Evolutionary conservation across 2,113 vertebrate genomes (phyloP), one percentile per base, ranked within the genome.

Genomic region (Carettochelys insculpta): DNA sequence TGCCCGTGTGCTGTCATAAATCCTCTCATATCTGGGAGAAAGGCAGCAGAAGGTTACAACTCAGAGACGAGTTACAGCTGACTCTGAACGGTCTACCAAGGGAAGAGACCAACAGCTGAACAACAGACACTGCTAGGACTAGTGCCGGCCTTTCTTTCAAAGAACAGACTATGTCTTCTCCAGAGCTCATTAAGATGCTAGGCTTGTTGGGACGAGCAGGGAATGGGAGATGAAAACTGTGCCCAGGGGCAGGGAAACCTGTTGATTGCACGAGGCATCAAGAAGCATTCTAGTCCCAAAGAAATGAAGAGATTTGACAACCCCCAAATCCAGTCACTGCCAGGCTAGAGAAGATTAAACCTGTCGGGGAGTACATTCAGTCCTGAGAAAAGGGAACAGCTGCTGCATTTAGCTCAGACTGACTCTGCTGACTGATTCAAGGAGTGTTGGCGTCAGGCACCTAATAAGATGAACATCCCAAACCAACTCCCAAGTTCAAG

Each of bases 1-100:
- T 99, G 99, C 11, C 99, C 99, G 2, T 99, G 99, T 0, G 99
- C 92, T 0, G 99, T 99, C 99, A 99, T 99, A 92, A 99, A 99
- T 47, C 99, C 99, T 94, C 99, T 98, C 99, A 99, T 99, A 93
- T 96, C 99, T 99, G 82, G 27, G 96, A 96, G 54, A 94, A 58
- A 77, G 96, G 65, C 86, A 85, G 68, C 22, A 77, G 25, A 73
- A 76, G 92, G 77, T 75, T 19, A 91, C n/a, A 77, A 50, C 85
- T 11, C 89, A 65, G 34, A 87, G 27, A 52, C 4, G 51, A 13
- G 10, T 65, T 77, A 10, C 65, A n/a, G 68, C 78, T 27, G 83
- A 34, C 53, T 87, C 22, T 29, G 85, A 79, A 13, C 50, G 83
- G 38, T 22, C 41, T 6, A 73, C 10, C 41, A 13, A 75, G 71